Evolutionary conservation across 2,888 invertebrate genomes (phyloP).

Genomic region (Gastrophysa polygoni): DNA sequence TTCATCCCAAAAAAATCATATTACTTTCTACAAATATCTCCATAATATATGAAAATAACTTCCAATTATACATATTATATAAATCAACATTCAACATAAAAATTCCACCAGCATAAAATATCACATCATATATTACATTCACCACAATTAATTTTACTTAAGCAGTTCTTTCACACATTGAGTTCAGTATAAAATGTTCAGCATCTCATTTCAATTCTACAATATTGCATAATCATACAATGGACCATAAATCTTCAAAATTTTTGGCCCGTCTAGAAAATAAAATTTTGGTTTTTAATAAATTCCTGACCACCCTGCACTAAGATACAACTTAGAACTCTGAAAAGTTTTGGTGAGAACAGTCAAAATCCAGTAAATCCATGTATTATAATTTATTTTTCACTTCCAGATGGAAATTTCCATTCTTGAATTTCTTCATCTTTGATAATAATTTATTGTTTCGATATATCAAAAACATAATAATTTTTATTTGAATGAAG

Average conservation of each 20-base stretch:
- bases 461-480: too few species aligned
- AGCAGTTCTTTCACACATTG: background rate
- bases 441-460: too few species aligned
- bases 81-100: background rate
- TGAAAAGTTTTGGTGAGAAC: slow-evolving; percentile 8
- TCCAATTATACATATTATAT: background rate
- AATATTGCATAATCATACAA: background rate
- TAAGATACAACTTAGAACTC: slow-evolving; percentile 23
- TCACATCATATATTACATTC: slow-evolving; percentile 7
- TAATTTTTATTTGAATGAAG: too few species aligned
- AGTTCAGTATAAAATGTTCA: slow-evolving; percentile 10
- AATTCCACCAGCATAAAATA: slow-evolving; percentile 7
- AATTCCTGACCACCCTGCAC: slow-evolving; percentile 24
- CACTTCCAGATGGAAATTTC: too few species aligned
- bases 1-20: slow-evolving; percentile 8
- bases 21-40: slow-evolving; percentile 5
- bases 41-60: slow-evolving; percentile 13
- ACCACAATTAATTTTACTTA: background rate
- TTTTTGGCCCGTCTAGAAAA: slow-evolving; percentile 1
- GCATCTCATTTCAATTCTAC: background rate
- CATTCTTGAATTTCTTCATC: too few species aligned
- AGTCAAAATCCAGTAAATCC: slow-evolving; percentile 19
- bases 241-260: background rate
- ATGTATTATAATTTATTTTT: too few species aligned
- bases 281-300: slow-evolving; percentile 4